Evolutionary conservation across 2,113 vertebrate species (phyloP), one percentile per base, ranked within the genome.

Genomic region (Terrapene triunguis): DNA sequence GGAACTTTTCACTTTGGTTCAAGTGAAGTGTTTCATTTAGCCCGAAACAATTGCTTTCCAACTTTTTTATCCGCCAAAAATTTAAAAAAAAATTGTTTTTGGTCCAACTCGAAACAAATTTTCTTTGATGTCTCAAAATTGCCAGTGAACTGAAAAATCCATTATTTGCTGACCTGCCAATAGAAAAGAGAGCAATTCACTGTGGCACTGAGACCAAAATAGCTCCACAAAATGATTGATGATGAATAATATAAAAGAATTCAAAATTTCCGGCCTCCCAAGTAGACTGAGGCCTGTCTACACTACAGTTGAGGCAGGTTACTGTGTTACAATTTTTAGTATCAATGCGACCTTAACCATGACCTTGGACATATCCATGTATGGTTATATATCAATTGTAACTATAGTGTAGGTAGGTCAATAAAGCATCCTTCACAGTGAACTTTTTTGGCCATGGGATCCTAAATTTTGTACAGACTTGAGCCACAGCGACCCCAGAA

Each of bases 271-370:
- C 21, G 13, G 6, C 24, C 82, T 95, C n/a, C 19, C 44, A 83
- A 3, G 6, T 69, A 48, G 35, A 59, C 78, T 59, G 48, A 95
- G 81, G 88, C 5, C 11, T 86, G 16, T 38, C 35, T 76, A 4
- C 80, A 74, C 17, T 57, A 90, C 10, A 89, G 57, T 1, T 78
- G 11, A 84, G 25, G 44, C 81, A 21, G 92, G 83, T 21, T 85
- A 76, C 12, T 65, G 22, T 6, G 29, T 62, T 62, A 62, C 27
- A 62, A 3, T 5, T 83, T 87, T 4, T 42, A 92, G 27, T 76
- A n/a, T 1, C 4, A 55, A 1, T 38, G 21, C 21, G 62, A 82
- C 9, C 84, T 3, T 8, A 2, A 48, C 50, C 4, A 3, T 54
- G 42, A 32, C 6, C 91, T 44, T 13, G 1, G 7, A 14, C 17